Percentiles rank a stretch among this genome's conserved stretches.
phyloP scores from a whole-genome alignment of 2,797 vertebrate species.

The Phalloptychus januarius region DNA sequence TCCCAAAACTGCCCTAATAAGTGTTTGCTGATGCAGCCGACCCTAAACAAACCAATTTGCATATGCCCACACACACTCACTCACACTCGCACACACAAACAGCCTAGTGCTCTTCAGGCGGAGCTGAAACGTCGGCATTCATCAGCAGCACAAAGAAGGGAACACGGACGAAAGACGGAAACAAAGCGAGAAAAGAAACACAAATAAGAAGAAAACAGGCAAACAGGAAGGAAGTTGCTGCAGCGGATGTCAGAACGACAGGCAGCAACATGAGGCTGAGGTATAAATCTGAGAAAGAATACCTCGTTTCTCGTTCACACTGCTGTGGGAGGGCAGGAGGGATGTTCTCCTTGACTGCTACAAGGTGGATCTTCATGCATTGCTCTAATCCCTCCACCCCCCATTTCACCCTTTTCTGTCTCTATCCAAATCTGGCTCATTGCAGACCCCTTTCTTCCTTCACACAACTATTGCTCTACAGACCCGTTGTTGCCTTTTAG shows the following conservation, averaged over 20 bases:
- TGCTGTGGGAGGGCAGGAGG: slow-evolving; percentile 48
- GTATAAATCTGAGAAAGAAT: slow-evolving; percentile 44
- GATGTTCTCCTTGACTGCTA: slow-evolving; percentile 56
- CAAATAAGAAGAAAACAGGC: slow-evolving; percentile 30
- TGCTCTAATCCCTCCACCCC: slow-evolving; percentile 45
- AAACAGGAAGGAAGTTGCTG: slow-evolving; percentile 35
- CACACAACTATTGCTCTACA: not conserved
- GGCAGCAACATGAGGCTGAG: slow-evolving; percentile 33
- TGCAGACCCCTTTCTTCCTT: slow-evolving; percentile 2
- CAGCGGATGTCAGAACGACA: slow-evolving; percentile 6
- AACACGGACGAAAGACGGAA: slow-evolving; percentile 37
- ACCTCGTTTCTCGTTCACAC: slow-evolving; percentile 57
- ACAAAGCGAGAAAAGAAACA: slow-evolving; percentile 21
- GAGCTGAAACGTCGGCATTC: slow-evolving; percentile 61
- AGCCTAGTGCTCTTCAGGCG: slow-evolving; percentile 54
- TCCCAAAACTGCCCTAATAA: slow-evolving; percentile 64
- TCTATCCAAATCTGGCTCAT: not conserved
- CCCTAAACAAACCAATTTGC: slow-evolving; percentile 78
- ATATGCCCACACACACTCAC: slow-evolving; percentile 49
- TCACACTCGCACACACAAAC: slow-evolving; percentile 8
- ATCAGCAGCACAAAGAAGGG: slow-evolving; percentile 70
- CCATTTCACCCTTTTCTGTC: not conserved
- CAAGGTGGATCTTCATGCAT: slow-evolving; percentile 49
- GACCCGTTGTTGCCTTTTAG: not conserved
- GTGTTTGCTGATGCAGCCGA: slow-evolving; percentile 78